phyloP scores from a whole-genome alignment of 2,888 invertebrate genomes.

The Chymomyza caudatula region DNA sequence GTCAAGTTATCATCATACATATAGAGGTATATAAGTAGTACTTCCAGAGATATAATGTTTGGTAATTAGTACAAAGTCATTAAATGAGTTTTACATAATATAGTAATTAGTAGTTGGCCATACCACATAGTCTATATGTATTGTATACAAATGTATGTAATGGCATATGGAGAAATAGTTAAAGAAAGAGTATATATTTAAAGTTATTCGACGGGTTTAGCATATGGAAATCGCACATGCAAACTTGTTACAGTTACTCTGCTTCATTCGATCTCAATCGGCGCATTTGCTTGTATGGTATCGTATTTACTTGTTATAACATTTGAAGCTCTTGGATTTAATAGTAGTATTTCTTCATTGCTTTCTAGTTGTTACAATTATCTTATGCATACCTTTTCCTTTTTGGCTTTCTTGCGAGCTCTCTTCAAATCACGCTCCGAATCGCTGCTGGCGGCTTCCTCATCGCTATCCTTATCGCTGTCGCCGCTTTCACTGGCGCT shows the following conservation, averaged over 20 bases:
- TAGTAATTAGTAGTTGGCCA: background rate
- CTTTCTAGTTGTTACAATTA: background rate
- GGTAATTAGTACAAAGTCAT: slow-evolving; percentile 15
- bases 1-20: slow-evolving; percentile 51
- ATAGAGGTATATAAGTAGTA: slow-evolving; percentile 28
- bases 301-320: slow-evolving; percentile 3
- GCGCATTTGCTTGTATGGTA: background rate
- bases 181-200: slow-evolving; percentile 18
- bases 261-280: too few relatives aligned
- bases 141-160: slow-evolving; percentile 13
- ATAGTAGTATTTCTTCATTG: background rate
- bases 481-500: slow-evolving; percentile 79
- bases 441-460: slow-evolving; percentile 71
- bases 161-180: slow-evolving; percentile 20
- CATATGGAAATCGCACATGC: background rate
- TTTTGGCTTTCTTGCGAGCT: slow-evolving; percentile 75
- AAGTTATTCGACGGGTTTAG: background rate
- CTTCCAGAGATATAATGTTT: slow-evolving; percentile 22
- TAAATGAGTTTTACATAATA: slow-evolving; percentile 28
- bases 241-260: background rate
- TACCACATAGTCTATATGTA: background rate
- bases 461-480: slow-evolving; percentile 75
- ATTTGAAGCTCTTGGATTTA: background rate
- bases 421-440: slow-evolving; percentile 77
- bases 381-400: slow-evolving; percentile 72